A percentile compares a stretch with the other conserved stretches of the same genome.
These are phyloP conservation scores for Arbacia lixula DNA, from an alignment of 53 echinoderm and acorn worm genomes.

Conservation along the genomic window DNA sequence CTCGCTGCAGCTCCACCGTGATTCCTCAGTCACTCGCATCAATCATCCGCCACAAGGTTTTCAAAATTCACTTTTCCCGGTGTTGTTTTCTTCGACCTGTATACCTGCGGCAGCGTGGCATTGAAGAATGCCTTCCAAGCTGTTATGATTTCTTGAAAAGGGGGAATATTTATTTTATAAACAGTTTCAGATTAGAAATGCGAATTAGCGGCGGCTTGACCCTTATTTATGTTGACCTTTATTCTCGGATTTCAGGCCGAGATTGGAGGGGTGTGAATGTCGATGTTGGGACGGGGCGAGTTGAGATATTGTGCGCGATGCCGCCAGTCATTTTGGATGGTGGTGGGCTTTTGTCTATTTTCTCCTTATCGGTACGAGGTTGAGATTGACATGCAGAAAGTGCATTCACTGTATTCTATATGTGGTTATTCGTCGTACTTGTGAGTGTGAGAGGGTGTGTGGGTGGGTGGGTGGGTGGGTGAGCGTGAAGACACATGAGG, in stretches of 20 bases:
- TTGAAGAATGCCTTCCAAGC: conserved; percentile 34
- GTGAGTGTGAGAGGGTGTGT: too few relatives aligned
- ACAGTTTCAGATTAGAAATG: conserved; percentile 57
- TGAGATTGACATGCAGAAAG: conserved; percentile 40
- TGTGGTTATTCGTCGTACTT: too few relatives aligned
- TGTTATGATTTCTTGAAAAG: conserved; percentile 53
- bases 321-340: conserved; percentile 8
- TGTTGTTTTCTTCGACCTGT: conserved; percentile 3
- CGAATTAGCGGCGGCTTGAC: conserved; percentile 43
- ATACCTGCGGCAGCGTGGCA: conserved; percentile 23
- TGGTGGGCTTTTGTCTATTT: too few relatives aligned
- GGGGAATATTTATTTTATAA: conserved; percentile 50
- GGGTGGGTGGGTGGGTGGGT: too few relatives aligned
- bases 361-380: not conserved
- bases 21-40: not conserved
- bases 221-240: conserved; percentile 54
- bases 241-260: conserved; percentile 51
- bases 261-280: conserved; percentile 33
- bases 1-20: too few relatives aligned
- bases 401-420: conserved; percentile 21
- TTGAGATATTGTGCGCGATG: not conserved
- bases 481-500: too few relatives aligned
- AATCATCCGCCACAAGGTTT: conserved; percentile 24
- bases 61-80: conserved; percentile 37
- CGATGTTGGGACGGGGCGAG: not conserved